Conservation (phyloP, 1,140 invertebrate species). For the Ridgeia piscesae region DNA sequence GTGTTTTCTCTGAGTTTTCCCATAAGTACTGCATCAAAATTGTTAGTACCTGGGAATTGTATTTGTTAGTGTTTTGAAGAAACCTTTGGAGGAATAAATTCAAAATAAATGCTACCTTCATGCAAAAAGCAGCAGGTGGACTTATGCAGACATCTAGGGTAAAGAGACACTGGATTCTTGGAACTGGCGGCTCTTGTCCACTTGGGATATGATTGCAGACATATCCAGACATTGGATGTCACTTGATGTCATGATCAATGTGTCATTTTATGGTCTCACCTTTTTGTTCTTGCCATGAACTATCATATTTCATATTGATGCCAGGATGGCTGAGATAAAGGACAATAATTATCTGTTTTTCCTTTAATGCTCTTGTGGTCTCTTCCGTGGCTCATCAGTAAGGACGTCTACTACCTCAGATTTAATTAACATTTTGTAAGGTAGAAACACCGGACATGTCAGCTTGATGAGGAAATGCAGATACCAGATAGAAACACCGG, state of each 20-base stretch:
- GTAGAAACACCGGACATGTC: too few relatives aligned
- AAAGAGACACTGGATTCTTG: background rate
- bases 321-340: background rate
- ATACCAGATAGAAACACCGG: too few relatives aligned
- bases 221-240: background rate
- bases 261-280: background rate
- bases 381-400: background rate
- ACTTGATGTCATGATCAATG: background rate
- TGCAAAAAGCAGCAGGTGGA: background rate
- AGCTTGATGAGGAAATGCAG: too few relatives aligned
- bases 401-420: background rate
- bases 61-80: background rate
- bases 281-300: background rate
- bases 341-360: background rate
- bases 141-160: background rate
- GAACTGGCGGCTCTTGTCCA: background rate
- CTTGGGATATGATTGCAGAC: background rate
- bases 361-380: background rate
- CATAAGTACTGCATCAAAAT: background rate
- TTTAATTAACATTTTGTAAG: background rate
- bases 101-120: background rate
- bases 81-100: background rate
- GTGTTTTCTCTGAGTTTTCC: background rate
- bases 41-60: background rate
- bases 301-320: background rate